Evolutionary conservation across 2,113 vertebrate species (phyloP).

Genomic region (Anhinga rufa): DNA sequence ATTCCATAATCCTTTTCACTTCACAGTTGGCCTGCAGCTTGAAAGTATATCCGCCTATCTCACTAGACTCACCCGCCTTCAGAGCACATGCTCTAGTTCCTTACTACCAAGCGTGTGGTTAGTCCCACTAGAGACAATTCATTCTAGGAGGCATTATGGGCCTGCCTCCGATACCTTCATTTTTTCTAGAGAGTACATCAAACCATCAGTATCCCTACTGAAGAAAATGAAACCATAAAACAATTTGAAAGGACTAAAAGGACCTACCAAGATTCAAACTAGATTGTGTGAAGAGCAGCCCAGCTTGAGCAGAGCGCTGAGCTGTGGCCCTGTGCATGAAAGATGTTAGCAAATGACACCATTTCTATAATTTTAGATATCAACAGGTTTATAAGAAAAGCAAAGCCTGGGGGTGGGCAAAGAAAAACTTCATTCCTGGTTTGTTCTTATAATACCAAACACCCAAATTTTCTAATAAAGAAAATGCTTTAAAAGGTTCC

Average conservation of each 20-base stretch:
- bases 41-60: background rate
- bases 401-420: background rate
- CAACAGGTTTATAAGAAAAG: background rate
- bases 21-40: background rate
- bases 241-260: background rate
- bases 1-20: background rate
- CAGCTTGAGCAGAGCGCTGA: background rate
- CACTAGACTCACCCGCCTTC: background rate
- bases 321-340: fast-evolving
- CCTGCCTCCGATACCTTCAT: background rate
- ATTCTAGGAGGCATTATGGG: fast-evolving
- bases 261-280: background rate
- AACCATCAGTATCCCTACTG: too few relatives aligned
- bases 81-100: background rate
- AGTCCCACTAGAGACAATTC: background rate
- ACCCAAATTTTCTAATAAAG: background rate
- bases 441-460: background rate
- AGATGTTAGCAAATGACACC: fast-evolving
- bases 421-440: background rate
- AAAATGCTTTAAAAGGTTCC: background rate
- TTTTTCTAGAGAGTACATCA: background rate
- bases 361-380: fast-evolving
- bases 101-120: fast-evolving
- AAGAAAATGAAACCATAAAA: background rate
- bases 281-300: background rate